phyloP scores from a whole-genome alignment of 2,888 invertebrate genomes.

The Rutpela maculata region DNA sequence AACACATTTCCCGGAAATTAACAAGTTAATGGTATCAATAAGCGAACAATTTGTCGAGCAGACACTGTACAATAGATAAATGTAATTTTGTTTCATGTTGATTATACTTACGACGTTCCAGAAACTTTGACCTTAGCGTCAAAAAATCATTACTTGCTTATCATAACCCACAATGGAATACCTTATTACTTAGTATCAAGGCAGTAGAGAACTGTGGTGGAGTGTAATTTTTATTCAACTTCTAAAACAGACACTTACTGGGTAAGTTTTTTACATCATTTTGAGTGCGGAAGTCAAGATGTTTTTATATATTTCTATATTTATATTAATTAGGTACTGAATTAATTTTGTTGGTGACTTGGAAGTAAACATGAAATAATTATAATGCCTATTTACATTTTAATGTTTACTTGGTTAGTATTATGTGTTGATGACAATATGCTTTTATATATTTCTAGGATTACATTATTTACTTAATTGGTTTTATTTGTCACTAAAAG shows the following conservation, averaged over 20 bases:
- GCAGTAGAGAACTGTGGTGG: not conserved
- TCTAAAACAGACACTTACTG: not conserved
- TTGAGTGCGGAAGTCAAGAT: not conserved
- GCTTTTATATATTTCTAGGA: too few relatives aligned
- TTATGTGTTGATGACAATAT: too few relatives aligned
- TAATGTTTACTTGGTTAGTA: too few relatives aligned
- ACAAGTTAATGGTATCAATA: too few relatives aligned
- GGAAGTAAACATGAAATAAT: too few relatives aligned
- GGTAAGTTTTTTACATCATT: not conserved
- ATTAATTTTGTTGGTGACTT: too few relatives aligned
- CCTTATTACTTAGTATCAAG: not conserved
- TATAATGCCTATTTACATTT: too few relatives aligned
- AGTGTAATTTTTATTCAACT: not conserved
- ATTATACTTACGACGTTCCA: not conserved
- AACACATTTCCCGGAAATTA: too few relatives aligned
- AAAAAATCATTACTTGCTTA: slow-evolving; percentile 7
- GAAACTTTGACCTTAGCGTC: not conserved
- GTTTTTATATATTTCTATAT: not conserved
- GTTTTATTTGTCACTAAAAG: too few relatives aligned
- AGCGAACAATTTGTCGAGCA: not conserved
- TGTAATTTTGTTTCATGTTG: not conserved
- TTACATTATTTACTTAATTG: too few relatives aligned
- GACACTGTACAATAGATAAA: not conserved
- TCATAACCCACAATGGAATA: not conserved
- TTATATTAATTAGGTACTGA: too few relatives aligned